These are phyloP conservation scores for Epirrhoe alternata DNA, from an alignment of 2,888 invertebrate species.

Conservation along the genomic window DNA sequence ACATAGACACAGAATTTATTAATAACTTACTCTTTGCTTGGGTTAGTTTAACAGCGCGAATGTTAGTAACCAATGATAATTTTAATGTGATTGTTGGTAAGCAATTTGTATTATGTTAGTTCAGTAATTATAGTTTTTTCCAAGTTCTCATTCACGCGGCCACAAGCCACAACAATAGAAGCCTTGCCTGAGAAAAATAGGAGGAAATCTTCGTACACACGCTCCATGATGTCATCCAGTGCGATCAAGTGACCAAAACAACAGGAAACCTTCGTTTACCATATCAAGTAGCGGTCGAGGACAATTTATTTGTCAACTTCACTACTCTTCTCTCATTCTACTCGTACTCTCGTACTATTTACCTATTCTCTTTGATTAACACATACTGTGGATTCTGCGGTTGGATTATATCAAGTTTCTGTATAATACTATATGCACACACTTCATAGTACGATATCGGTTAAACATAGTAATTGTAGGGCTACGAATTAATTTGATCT, in stretches of 20 bases:
- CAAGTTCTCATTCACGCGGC: slow-evolving; percentile 20
- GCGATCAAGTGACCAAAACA: slow-evolving; percentile 50
- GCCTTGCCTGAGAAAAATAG: slow-evolving; percentile 48
- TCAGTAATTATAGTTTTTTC: slow-evolving; percentile 5
- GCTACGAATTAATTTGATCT: background rate
- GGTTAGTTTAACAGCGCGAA: background rate
- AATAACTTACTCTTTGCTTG: background rate
- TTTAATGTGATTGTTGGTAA: background rate
- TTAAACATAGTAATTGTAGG: background rate
- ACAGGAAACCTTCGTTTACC: slow-evolving; percentile 64
- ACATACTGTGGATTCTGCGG: slow-evolving; percentile 35
- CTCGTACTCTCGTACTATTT: slow-evolving; percentile 13
- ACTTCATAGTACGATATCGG: background rate
- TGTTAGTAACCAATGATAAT: background rate
- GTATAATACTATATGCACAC: slow-evolving; percentile 12
- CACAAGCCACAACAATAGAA: slow-evolving; percentile 39
- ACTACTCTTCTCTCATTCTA: slow-evolving; percentile 14
- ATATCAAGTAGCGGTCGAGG: slow-evolving; percentile 45
- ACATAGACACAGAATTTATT: no score
- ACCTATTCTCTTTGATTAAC: slow-evolving; percentile 18
- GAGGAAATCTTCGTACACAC: slow-evolving; percentile 48
- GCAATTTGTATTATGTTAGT: background rate
- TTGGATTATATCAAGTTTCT: slow-evolving; percentile 35
- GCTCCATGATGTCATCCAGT: slow-evolving; percentile 54
- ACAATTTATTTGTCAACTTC: slow-evolving; percentile 18